Conservation (phyloP, 2,888 invertebrate species). For the Lasioglossum leucozonium region DNA sequence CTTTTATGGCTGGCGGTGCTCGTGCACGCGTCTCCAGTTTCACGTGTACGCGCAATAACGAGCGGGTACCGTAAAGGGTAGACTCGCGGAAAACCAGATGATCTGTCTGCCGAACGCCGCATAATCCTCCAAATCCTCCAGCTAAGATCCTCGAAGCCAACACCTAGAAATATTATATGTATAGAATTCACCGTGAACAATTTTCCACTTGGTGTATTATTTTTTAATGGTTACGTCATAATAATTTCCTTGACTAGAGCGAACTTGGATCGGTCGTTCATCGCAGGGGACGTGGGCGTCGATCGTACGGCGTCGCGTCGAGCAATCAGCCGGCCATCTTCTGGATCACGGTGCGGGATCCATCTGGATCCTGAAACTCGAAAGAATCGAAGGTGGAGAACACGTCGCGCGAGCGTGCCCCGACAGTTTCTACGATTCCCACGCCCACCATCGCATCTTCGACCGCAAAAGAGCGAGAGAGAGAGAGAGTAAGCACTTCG, state of each 20-base stretch:
- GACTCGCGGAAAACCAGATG: constrained; percentile 36
- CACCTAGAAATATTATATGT: neutral
- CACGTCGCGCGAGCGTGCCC: constrained; percentile 55
- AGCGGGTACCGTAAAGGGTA: constrained; percentile 31
- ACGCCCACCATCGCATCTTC: constrained; percentile 69
- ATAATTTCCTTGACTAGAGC: neutral
- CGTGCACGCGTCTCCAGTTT: constrained; percentile 49
- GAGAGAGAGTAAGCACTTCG: constrained; percentile 5
- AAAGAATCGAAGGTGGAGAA: constrained; percentile 43
- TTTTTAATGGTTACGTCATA: too few relatives aligned
- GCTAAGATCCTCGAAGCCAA: neutral
- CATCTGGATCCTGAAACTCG: constrained; percentile 22
- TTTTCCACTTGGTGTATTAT: too few relatives aligned
- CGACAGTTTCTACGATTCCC: constrained; percentile 74
- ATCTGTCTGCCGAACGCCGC: constrained; percentile 31
- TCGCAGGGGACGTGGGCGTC: constrained; percentile 57
- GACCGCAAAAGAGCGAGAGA: neutral
- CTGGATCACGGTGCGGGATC: constrained; percentile 49
- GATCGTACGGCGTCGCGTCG: constrained; percentile 41
- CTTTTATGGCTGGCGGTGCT: constrained; percentile 43
- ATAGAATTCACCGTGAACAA: neutral
- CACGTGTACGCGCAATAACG: constrained; percentile 38
- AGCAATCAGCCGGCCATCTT: constrained; percentile 53
- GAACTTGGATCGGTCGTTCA: neutral
- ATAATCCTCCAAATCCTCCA: neutral